A percentile compares a stretch with the other conserved stretches of the same genome.
These are phyloP conservation scores for Cinclus cinclus DNA, from an alignment of 2,113 vertebrate genomes.

Conservation along the genomic window DNA sequence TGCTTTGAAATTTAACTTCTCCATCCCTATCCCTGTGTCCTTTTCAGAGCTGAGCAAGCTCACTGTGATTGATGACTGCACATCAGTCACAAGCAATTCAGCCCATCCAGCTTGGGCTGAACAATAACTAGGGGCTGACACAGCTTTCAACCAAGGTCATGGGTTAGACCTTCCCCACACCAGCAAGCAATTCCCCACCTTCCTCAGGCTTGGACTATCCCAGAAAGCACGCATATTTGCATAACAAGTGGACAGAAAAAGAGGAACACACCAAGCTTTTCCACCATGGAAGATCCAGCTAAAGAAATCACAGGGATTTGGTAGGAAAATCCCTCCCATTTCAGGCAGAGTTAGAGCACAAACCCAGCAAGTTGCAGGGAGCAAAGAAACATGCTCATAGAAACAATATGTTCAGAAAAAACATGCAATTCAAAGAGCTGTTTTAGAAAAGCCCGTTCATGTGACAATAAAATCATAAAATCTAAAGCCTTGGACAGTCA, in stretches of 20 bases:
- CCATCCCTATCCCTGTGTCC: neutral
- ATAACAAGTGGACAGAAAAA: neutral
- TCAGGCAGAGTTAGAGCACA: neutral
- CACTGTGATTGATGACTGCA: slow-evolving; percentile 1
- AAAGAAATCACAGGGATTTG: neutral
- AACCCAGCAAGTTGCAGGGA: neutral
- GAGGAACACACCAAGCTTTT: neutral
- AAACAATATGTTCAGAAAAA: neutral
- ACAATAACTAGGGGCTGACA: neutral
- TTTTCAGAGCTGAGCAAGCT: neutral
- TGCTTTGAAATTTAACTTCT: neutral
- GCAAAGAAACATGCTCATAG: neutral
- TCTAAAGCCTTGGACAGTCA: neutral
- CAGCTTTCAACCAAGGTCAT: neutral
- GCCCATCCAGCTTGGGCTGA: neutral
- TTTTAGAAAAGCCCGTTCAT: neutral
- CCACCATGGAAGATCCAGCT: neutral
- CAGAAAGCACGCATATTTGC: neutral
- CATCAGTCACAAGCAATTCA: neutral
- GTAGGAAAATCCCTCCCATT: neutral
- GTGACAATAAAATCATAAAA: neutral
- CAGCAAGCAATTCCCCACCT: neutral
- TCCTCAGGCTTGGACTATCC: neutral
- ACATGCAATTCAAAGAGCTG: neutral
- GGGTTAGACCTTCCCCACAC: slow-evolving; percentile 12